These are phyloP conservation scores for Acanthurus leucopareius DNA, from an alignment of 2,797 vertebrate species.

Conservation along the genomic window DNA sequence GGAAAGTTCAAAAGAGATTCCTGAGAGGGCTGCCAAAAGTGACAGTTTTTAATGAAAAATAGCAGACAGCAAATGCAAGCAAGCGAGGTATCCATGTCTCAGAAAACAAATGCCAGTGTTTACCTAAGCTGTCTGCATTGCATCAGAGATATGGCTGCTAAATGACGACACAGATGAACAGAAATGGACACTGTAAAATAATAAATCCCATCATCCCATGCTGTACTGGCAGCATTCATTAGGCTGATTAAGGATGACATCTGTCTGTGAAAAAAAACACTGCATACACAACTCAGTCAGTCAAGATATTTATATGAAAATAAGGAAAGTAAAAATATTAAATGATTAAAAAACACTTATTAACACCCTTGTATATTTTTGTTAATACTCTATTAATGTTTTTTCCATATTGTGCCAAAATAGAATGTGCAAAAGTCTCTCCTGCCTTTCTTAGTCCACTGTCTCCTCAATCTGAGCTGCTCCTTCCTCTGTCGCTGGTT, in stretches of 20 bases:
- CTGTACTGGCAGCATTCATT: neutral
- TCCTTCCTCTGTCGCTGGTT: slow-evolving; percentile 4
- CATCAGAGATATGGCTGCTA: neutral
- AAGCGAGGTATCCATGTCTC: neutral
- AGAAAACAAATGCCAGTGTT: neutral
- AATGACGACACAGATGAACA: neutral
- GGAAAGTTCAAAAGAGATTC: neutral
- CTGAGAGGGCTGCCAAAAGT: neutral
- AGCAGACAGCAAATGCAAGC: neutral
- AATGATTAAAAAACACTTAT: too few relatives aligned
- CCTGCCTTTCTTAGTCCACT: neutral
- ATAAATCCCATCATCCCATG: slow-evolving; percentile 8
- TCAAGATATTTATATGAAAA: neutral
- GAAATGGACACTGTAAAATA: neutral
- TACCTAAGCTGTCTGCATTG: neutral
- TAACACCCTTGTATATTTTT: too few relatives aligned
- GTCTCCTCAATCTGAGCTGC: slow-evolving; percentile 18
- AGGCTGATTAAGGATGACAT: neutral
- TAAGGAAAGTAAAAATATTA: neutral
- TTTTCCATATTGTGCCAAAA: neutral
- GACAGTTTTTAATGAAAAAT: neutral
- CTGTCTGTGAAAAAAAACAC: neutral
- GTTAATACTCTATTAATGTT: neutral
- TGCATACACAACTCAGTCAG: neutral
- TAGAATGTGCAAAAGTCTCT: neutral